Evolutionary conservation across 2,888 invertebrate species (phyloP), one percentile per base, ranked within the genome.

Genomic region (Orthosia gothica): DNA sequence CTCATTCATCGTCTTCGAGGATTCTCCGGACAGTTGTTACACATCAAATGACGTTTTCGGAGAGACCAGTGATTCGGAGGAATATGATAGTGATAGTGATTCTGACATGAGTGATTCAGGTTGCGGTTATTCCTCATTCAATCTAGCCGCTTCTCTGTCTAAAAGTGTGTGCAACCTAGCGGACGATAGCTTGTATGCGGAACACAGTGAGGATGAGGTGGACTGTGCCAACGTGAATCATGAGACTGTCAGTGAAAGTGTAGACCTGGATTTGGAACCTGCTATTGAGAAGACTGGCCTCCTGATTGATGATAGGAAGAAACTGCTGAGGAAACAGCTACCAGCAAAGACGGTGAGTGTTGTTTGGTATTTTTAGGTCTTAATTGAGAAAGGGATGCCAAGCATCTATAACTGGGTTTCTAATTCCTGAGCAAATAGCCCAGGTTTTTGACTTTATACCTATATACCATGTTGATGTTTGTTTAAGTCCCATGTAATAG

Each of bases 1-100:
- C 88, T 97, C 97, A 0, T 97, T 97, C 83, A 97, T 97, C 1
- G 92, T 97, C 11, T 97, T 97, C 12, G 95, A 96, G 66, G 96
- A 95, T 0, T 91, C 92, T 2, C 94, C 94, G 0, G 94, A 95
- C 66, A 93, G 90, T 76, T 96, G 96, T 70, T 96, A 94, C 66
- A 94, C 93, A 0, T 92, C 95, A 0, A 93, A 93, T 0, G 96
- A 96, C 80, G 94, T 96, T 0, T 96, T 96, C 5, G 94, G 94
- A 23, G 85, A 85, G 3, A 63, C 82, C 0, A 75, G 76, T 5
- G 92, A 92, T 54, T 82, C 88, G 0, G 90, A 89, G 23, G 87
- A 87, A 0, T 85, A 84, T 0, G 90, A 91, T 5, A 89, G 90
- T 0, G 90, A 91, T 5, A 89, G 90, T 12, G 91, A 91, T 11